These are phyloP conservation scores for Callocephalon fimbriatum DNA, from an alignment of 2,113 vertebrate species.

Conservation along the genomic window DNA sequence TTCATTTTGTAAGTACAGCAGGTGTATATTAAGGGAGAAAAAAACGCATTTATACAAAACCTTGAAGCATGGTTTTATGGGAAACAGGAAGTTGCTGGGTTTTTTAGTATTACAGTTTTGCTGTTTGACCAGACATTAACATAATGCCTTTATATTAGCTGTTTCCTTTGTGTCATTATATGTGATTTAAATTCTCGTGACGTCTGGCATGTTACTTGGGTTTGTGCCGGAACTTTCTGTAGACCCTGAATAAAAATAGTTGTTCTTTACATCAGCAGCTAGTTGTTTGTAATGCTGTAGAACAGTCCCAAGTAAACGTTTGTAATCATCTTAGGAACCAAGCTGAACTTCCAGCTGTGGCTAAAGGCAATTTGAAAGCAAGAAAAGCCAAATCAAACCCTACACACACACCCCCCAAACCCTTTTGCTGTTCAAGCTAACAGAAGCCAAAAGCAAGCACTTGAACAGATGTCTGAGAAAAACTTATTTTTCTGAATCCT, in stretches of 20 bases:
- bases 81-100: neutral
- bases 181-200: neutral
- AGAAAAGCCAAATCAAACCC: neutral
- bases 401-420: neutral
- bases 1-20: neutral
- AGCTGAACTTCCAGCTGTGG: neutral
- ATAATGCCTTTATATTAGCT: neutral
- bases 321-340: neutral
- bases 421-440: neutral
- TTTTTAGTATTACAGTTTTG: neutral
- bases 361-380: neutral
- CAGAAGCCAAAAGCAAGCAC: neutral
- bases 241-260: neutral
- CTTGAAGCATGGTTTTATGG: neutral
- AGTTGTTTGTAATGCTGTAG: neutral
- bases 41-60: neutral
- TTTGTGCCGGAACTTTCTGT: neutral
- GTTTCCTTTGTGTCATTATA: neutral
- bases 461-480: neutral
- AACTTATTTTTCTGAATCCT: neutral
- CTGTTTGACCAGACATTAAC: neutral
- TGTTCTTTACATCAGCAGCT: neutral
- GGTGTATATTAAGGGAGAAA: neutral
- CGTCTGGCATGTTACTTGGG: slow-evolving; percentile 22
- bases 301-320: neutral